A percentile compares a stretch with the other conserved stretches of the same genome.
Conservation (phyloP, 2,797 vertebrate genomes). For the Gobio occitaniae region DNA sequence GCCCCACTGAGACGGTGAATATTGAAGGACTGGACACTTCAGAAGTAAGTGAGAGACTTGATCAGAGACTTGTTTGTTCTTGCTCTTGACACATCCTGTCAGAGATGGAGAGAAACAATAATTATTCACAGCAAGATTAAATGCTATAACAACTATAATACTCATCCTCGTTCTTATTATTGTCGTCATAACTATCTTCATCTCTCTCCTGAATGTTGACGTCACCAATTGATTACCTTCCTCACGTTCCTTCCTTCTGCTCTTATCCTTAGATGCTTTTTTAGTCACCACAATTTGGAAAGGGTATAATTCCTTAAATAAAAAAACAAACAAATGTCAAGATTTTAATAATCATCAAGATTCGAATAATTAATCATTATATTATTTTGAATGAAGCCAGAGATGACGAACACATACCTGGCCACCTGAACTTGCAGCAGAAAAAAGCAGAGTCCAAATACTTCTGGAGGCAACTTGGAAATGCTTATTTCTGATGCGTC, state of each 20-base stretch:
- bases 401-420: constrained; percentile 1
- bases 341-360: not conserved
- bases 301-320: not conserved
- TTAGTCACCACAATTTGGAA: not conserved
- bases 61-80: not conserved
- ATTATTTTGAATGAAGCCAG: not conserved
- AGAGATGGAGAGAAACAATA: not conserved
- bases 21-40: not conserved
- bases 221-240: not conserved
- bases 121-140: not conserved
- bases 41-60: too few species aligned
- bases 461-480: not conserved
- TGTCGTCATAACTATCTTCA: not conserved
- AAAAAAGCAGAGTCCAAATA: not conserved
- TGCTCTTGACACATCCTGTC: not conserved
- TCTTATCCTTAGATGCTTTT: not conserved
- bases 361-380: not conserved
- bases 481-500: not conserved
- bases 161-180: not conserved
- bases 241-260: not conserved
- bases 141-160: not conserved
- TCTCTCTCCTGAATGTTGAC: not conserved
- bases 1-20: not conserved
- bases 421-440: not conserved
- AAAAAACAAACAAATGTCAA: not conserved